phyloP scores from a whole-genome alignment of 2,888 invertebrate species.

The Petrophora chlorosata region DNA sequence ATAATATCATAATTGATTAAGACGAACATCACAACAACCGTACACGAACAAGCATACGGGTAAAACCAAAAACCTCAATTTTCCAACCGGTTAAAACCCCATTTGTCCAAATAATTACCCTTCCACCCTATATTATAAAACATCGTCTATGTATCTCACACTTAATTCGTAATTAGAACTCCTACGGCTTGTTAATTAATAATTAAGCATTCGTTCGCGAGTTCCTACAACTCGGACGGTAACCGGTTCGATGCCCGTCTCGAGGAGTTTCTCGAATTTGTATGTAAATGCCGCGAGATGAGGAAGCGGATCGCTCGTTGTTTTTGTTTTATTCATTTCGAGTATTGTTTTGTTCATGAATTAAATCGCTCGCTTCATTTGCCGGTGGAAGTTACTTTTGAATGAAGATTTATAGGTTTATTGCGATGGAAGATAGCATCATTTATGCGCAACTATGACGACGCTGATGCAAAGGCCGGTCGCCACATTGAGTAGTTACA shows the following conservation, averaged over 20 bases:
- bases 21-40: too few relatives aligned
- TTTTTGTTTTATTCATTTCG: slow-evolving; percentile 41
- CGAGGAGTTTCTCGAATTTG: slow-evolving; percentile 58
- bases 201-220: slow-evolving; percentile 47
- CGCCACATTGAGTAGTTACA: too few relatives aligned
- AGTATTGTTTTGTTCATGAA: slow-evolving; percentile 27
- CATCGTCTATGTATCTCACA: slow-evolving; percentile 19
- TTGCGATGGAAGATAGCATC: too few relatives aligned
- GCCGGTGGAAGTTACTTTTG: slow-evolving; percentile 1
- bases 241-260: slow-evolving; percentile 56
- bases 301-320: slow-evolving; percentile 51
- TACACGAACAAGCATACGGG: too few relatives aligned
- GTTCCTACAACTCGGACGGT: slow-evolving; percentile 48
- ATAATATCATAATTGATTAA: too few relatives aligned
- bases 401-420: too few relatives aligned
- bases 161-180: slow-evolving; percentile 46
- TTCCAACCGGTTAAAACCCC: too few relatives aligned
- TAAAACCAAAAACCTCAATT: too few relatives aligned
- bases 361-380: slow-evolving; percentile 16
- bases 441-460: too few relatives aligned
- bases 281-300: slow-evolving; percentile 56
- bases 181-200: slow-evolving; percentile 51
- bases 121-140: slow-evolving; percentile 20
- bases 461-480: too few relatives aligned
- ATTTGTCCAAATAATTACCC: slow-evolving; percentile 5